A percentile compares a stretch with the other conserved stretches of the same genome.
phyloP scores from a whole-genome alignment of 2,888 invertebrate species.

The Cyclophora punctaria region DNA sequence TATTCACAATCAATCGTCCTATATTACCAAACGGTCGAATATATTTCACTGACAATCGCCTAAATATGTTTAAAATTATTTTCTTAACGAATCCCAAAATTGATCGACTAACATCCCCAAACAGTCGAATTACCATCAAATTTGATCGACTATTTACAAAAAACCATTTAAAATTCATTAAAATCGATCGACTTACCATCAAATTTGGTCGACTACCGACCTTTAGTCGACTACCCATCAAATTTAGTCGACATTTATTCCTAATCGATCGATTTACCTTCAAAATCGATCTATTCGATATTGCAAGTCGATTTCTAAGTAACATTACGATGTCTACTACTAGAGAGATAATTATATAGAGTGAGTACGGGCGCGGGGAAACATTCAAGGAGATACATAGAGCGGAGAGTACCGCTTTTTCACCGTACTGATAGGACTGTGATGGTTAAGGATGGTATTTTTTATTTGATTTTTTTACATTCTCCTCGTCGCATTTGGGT shows the following conservation, averaged over 20 bases:
- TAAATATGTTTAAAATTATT: no score
- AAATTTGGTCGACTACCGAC: conserved; percentile 5
- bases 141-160: no score
- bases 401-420: conserved; percentile 45
- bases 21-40: no score
- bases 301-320: conserved; percentile 4
- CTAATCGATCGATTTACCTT: background rate
- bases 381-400: conserved; percentile 18
- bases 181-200: no score
- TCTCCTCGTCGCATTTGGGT: conserved; percentile 83
- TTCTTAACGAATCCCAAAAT: no score
- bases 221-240: background rate
- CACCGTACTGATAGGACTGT: conserved; percentile 62
- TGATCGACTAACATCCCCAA: no score
- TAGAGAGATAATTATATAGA: conserved; percentile 8
- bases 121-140: no score
- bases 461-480: conserved; percentile 85
- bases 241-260: background rate
- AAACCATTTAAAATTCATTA: no score
- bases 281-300: background rate
- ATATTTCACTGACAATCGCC: no score
- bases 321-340: conserved; percentile 3
- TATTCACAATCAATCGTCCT: no score
- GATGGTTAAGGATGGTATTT: conserved; percentile 82
- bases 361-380: conserved; percentile 30